A percentile compares a stretch with the other conserved stretches of the same genome.
Evolutionary conservation across 1,140 invertebrate genomes (phyloP).

Genomic region (Monochamus saltuarius): DNA sequence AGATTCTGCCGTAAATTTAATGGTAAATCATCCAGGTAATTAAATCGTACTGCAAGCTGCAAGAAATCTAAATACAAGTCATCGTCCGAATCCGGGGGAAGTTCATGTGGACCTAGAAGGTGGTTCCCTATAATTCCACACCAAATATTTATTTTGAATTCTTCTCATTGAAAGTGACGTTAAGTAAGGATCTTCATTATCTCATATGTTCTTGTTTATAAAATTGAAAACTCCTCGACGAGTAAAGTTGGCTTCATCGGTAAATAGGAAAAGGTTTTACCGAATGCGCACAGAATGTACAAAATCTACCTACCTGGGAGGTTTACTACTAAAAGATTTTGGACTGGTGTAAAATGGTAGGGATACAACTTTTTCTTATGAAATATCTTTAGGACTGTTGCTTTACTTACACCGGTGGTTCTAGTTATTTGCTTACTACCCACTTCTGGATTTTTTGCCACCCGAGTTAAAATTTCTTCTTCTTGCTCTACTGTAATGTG

Average conservation of each 20-base stretch:
- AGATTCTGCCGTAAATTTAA: too few species aligned
- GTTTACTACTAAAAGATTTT: background rate
- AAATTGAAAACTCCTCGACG: slow-evolving; percentile 8
- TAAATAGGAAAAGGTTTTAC: too few species aligned
- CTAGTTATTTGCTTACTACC: too few species aligned
- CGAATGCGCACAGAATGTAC: background rate
- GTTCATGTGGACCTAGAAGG: too few species aligned
- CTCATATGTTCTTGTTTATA: background rate
- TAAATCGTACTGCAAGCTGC: too few species aligned
- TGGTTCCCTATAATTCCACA: too few species aligned
- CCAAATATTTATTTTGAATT: too few species aligned
- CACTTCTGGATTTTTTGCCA: slow-evolving; percentile 1
- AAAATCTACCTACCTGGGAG: background rate
- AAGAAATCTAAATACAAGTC: too few species aligned
- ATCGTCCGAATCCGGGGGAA: too few species aligned
- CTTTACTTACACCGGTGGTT: slow-evolving; percentile 6
- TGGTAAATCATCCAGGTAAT: too few species aligned
- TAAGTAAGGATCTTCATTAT: background rate
- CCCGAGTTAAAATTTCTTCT: background rate
- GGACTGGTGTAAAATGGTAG: slow-evolving; percentile 4
- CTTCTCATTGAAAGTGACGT: too few species aligned
- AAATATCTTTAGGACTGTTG: background rate
- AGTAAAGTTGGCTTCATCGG: slow-evolving; percentile 1
- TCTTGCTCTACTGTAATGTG: background rate
- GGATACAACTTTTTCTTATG: slow-evolving; percentile 7